Evolutionary conservation across 2,113 vertebrate species (phyloP).

Genomic region (Limnothrissa miodon): DNA sequence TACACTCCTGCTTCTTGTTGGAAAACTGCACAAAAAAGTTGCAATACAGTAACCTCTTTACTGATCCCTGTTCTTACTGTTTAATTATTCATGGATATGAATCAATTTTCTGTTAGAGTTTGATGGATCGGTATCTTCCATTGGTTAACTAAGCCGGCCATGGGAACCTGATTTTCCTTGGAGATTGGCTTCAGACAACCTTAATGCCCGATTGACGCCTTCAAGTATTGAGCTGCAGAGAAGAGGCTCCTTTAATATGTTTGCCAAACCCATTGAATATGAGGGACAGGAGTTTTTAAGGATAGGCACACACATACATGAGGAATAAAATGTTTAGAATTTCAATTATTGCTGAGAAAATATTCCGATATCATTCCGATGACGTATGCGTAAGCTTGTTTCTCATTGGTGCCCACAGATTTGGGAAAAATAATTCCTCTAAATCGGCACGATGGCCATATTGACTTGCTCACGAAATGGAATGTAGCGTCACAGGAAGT

Average conservation of each 20-base stretch:
- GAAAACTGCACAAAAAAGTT: constrained; percentile 23
- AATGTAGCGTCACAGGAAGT: no score
- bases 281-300: neutral
- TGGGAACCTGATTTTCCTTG: constrained; percentile 42
- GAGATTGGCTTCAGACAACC: constrained; percentile 38
- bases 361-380: neutral
- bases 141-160: constrained; percentile 39
- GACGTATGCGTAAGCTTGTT: no score
- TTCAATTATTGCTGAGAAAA: neutral
- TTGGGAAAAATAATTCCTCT: no score
- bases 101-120: constrained; percentile 35
- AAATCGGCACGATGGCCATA: no score
- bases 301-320: neutral
- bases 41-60: constrained; percentile 21
- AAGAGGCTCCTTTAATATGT: constrained; percentile 17
- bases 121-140: constrained; percentile 39
- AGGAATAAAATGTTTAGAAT: constrained; percentile 1
- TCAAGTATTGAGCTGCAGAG: constrained; percentile 38
- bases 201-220: constrained; percentile 47
- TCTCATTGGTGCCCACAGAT: no score
- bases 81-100: constrained; percentile 41
- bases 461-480: no score
- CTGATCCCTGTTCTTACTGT: neutral
- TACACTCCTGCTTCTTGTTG: neutral
- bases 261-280: neutral